A percentile compares a stretch with the other conserved stretches of the same genome.
phyloP scores from a whole-genome alignment of 2,888 invertebrate species.

The Cabera pusaria region DNA sequence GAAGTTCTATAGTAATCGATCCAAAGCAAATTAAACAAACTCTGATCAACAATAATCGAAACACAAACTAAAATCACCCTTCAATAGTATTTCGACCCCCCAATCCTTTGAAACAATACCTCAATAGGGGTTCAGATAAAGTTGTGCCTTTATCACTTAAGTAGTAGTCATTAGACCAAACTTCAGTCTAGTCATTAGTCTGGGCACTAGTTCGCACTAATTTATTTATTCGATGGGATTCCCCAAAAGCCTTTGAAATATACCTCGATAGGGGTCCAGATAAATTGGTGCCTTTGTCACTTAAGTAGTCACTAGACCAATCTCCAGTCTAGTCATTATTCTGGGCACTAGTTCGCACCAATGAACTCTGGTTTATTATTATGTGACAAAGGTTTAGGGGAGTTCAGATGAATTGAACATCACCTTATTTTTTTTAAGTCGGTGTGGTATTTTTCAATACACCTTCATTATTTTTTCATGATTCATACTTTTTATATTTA shows the following conservation, averaged over 20 bases:
- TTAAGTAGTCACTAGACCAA: neutral
- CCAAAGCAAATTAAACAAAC: too few relatives aligned
- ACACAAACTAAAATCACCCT: too few relatives aligned
- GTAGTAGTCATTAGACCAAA: neutral
- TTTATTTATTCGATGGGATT: too few relatives aligned
- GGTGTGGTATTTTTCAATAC: too few relatives aligned
- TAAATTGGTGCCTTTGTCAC: constrained; percentile 2
- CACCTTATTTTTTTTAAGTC: too few relatives aligned
- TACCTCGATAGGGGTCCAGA: neutral
- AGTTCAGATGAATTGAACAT: constrained; percentile 4
- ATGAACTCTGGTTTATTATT: too few relatives aligned
- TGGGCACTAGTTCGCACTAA: constrained; percentile 4
- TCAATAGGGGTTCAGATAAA: constrained; percentile 2
- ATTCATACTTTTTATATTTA: too few relatives aligned
- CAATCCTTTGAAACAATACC: neutral
- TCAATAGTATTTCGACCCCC: too few relatives aligned
- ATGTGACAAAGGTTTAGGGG: neutral
- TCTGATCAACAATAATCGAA: too few relatives aligned
- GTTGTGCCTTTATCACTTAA: neutral
- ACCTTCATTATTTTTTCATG: too few relatives aligned
- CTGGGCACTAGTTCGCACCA: constrained; percentile 3
- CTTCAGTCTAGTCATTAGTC: constrained; percentile 1
- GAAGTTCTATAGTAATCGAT: too few relatives aligned
- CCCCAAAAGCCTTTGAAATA: neutral
- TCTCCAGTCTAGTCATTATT: constrained; percentile 1